phyloP scores from a whole-genome alignment of 2,888 invertebrate genomes.

The Phyllotreta striolata region DNA sequence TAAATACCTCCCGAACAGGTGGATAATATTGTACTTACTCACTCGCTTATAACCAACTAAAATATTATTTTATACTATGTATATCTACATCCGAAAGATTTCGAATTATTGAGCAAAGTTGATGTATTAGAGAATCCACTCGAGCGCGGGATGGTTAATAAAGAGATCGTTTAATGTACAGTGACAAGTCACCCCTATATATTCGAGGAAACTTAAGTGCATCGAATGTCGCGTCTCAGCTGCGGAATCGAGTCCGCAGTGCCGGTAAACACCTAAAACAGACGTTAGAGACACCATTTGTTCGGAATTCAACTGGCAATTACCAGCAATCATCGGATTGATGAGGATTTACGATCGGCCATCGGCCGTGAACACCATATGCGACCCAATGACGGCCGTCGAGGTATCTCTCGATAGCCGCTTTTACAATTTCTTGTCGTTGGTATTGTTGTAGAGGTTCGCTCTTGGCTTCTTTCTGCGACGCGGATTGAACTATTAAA shows the following conservation, averaged over 20 bases:
- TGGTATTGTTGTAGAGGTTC: conserved; percentile 15
- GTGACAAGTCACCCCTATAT: conserved; percentile 4
- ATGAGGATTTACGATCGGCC: conserved; percentile 44
- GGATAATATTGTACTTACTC: too few species aligned
- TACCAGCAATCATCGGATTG: conserved; percentile 44
- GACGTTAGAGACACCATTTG: conserved; percentile 50
- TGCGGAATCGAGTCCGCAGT: conserved; percentile 47
- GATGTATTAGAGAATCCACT: too few species aligned
- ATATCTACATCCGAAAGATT: too few species aligned
- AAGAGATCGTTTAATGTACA: background rate
- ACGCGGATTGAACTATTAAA: conserved; percentile 20
- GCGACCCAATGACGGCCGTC: conserved; percentile 34
- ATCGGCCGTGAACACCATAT: conserved; percentile 42
- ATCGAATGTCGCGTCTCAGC: conserved; percentile 43
- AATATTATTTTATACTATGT: too few species aligned
- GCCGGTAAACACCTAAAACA: conserved; percentile 50
- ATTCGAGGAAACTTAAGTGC: conserved; percentile 5
- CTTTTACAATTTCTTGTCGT: conserved; percentile 39
- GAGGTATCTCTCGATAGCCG: conserved; percentile 32
- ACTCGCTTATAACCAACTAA: too few species aligned
- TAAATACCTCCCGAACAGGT: too few species aligned
- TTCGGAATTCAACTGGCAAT: conserved; percentile 45
- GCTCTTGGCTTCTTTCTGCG: conserved; percentile 14
- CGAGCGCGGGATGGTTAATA: background rate
- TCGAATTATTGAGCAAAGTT: too few species aligned